Base-by-base conservation (phyloP, 2,113 vertebrate species). In the Gopherus flavomarginatus region DNA sequence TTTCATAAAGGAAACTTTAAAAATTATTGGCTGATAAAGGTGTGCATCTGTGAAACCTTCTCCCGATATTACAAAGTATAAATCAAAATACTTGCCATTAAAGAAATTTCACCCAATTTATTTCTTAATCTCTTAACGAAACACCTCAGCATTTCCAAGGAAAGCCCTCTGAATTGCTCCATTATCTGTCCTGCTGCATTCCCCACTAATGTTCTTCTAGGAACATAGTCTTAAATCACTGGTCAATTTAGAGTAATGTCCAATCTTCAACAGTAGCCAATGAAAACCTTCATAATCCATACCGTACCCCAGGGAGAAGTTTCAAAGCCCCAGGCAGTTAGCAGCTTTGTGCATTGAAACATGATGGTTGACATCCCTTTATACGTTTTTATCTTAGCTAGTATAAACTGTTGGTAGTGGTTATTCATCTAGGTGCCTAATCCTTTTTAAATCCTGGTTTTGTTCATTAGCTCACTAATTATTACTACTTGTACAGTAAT, bases 391-490 rank as follows among this genome's bases (percentile, higher is more conserved):
- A 79, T 83, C 96, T 95, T 84, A 72, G 65, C 65, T 38, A 81
- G 96, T 97, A 5, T 85, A 94, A 54, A 91, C 92, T 52, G 82
- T 77, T 95, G 96, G 92, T 72, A 72, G 35, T 97, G 95, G 57
- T 97, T 97, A 94, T 97, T 97, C 96, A 96, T 96, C 92, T 96
- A 86, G 69, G 84, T 96, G 93, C 92, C 86, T 95, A 97, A 83
- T 24, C 5, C 93, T 77, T 97, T 97, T 95, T 85, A 93, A 94
- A 49, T 82, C 81, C 54, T 47, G 75, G 94, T 80, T 72, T 85
- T 78, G 69, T 96, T 97, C 92, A 95, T 96, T 94, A 97, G 81
- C 92, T 97, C 96, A 59, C 86, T 96, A 96, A 97, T 97, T 97
- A 97, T 3, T 94, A 92, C 85, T 96, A 86, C 93, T 80, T 92